Evolutionary conservation across 2,797 vertebrate species (phyloP).

Genomic region (Enteromius trimaculatus): DNA sequence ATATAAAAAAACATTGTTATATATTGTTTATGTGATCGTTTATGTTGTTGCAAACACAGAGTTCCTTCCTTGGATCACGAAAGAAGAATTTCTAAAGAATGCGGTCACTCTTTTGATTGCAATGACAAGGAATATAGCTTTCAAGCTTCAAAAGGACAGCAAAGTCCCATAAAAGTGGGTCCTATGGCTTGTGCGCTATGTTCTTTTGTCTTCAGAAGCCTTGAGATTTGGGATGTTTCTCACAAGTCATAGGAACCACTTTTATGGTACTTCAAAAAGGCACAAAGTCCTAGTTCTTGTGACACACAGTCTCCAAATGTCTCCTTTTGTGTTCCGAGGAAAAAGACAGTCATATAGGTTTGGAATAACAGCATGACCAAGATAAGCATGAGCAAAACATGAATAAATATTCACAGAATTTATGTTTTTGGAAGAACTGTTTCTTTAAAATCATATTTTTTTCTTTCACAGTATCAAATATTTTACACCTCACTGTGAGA

Average conservation of each 20-base stretch:
- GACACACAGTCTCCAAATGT: background rate
- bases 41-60: background rate
- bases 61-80: background rate
- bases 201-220: conserved; percentile 1
- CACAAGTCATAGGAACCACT: background rate
- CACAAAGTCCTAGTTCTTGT: background rate
- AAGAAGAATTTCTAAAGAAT: background rate
- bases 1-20: background rate
- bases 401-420: background rate
- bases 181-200: background rate
- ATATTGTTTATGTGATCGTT: conserved; percentile 10
- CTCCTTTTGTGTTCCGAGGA: background rate
- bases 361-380: background rate
- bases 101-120: background rate
- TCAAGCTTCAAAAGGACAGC: background rate
- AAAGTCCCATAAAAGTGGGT: conserved; percentile 1
- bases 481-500: background rate
- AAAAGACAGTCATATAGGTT: background rate
- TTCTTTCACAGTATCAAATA: background rate
- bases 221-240: background rate
- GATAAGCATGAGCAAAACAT: background rate
- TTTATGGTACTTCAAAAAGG: conserved; percentile 11
- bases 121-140: background rate
- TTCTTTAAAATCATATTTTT: background rate
- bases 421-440: background rate